Base-by-base conservation (phyloP, 2,888 invertebrate genomes). In the Heteromurus nitidus region DNA sequence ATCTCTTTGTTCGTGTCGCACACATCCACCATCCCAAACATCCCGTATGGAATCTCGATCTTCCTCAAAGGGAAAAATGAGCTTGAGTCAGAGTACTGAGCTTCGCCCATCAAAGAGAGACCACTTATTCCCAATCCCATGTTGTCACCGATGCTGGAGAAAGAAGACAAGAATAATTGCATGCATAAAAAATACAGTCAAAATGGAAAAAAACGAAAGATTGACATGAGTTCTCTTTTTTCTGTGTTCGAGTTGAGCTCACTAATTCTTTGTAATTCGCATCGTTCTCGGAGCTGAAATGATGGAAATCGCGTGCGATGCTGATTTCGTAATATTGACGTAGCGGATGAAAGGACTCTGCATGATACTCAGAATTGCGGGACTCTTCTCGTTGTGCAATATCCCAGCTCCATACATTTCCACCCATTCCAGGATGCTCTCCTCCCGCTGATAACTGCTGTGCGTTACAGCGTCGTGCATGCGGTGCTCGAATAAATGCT, bases 1-100 rank as follows among this genome's bases (percentile, higher is more conserved):
- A 99, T 93, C 88, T 95, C 95, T 90, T 99, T 99, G 73, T 94
- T 94, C 0, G 97, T 95, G 88, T 98, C 97, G 89, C 99, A 99
- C 86, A 99, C 97, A 87, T 99, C 97, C 18, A 99, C 93, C 88
- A 99, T 90, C 31, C 99, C 97, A 90, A 97, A 98, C 47, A 97
- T 90, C 88, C 96, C 93, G 88, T 97, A 97, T 0, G 98, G 97
- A 1, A 88, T 87, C 88, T 94, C 94, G 0, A 96, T 90, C 77
- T 93, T 92, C 87, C 93, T 94, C 2, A 98, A 90, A 0, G 98
- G 98, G 0, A 92, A 92, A 88, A 97, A 98, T 85, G 97, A 96
- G 13, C 97, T 95, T 88, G 95, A 93, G 24, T 94, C 94, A 0
- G 95, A 94, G 88, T 95, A 95, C 73, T 95, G 92, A 0, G 96